phyloP scores from a whole-genome alignment of 2,797 vertebrate genomes.

The Gymnothorax javanicus region DNA sequence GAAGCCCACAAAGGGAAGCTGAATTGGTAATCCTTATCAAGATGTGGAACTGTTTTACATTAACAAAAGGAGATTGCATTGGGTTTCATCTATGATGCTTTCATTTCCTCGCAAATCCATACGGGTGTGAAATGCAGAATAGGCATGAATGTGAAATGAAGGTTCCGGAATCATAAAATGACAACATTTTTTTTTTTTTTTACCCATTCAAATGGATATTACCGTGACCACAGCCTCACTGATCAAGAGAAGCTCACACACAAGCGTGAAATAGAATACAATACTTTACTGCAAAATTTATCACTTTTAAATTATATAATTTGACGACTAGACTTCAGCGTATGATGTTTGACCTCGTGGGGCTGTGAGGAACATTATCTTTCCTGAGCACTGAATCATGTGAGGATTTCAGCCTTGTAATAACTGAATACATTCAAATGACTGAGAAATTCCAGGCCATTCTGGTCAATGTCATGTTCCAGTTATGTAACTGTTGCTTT shows the following conservation, averaged over 20 bases:
- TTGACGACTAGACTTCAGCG: background rate
- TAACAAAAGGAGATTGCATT: slow-evolving; percentile 31
- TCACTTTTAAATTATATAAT: background rate
- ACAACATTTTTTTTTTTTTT: background rate
- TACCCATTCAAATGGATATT: background rate
- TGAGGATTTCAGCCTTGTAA: background rate
- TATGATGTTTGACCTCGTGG: background rate
- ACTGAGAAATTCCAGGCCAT: background rate
- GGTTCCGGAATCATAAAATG: background rate
- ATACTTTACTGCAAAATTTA: too few species aligned
- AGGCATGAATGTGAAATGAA: slow-evolving; percentile 11
- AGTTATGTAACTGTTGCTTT: too few species aligned
- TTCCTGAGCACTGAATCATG: background rate
- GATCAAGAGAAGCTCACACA: background rate
- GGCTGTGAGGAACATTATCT: background rate
- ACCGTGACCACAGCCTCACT: background rate
- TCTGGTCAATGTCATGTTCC: too few species aligned
- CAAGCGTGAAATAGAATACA: background rate
- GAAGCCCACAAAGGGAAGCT: slow-evolving; percentile 2
- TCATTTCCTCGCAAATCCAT: slow-evolving; percentile 4
- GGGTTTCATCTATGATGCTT: slow-evolving; percentile 28
- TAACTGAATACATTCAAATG: background rate
- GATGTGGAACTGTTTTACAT: slow-evolving; percentile 23
- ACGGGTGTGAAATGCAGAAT: background rate
- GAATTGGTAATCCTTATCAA: slow-evolving; percentile 28